phyloP scores from a whole-genome alignment of 2,888 invertebrate species.

The Ferdinandea cuprea region DNA sequence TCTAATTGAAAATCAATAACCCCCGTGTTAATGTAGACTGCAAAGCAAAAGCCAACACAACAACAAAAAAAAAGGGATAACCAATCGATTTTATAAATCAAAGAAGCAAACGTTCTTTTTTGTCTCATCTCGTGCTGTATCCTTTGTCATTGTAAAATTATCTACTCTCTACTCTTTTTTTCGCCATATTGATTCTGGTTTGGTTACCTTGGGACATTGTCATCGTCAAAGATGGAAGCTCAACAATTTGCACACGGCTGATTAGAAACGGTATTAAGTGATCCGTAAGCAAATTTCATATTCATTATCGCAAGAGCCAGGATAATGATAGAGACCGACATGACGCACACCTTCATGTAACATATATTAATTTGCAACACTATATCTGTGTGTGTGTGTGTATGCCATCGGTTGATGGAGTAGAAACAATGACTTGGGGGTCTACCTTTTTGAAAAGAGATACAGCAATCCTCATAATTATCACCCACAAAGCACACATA shows the following conservation, averaged over 20 bases:
- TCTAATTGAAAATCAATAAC: conserved; percentile 62
- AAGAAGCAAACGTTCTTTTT: conserved; percentile 18
- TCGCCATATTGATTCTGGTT: not conserved
- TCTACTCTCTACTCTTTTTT: not conserved
- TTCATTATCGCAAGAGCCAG: conserved; percentile 51
- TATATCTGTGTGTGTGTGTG: not conserved
- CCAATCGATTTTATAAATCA: conserved; percentile 24
- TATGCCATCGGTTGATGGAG: conserved; percentile 11
- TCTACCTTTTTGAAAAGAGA: conserved; percentile 22
- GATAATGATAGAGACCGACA: conserved; percentile 13
- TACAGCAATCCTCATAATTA: conserved; percentile 14
- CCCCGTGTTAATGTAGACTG: not conserved
- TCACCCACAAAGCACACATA: conserved; percentile 13
- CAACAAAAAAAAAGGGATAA: not conserved
- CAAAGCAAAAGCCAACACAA: too few relatives aligned
- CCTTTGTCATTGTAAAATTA: conserved; percentile 28
- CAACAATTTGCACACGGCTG: conserved; percentile 70
- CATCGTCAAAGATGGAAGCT: conserved; percentile 65
- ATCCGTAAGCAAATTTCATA: conserved; percentile 59
- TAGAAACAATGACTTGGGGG: conserved; percentile 38
- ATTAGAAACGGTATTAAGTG: conserved; percentile 69
- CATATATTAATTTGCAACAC: conserved; percentile 55
- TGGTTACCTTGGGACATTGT: conserved; percentile 14
- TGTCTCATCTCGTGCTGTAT: not conserved
- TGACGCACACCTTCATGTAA: conserved; percentile 13